Evolutionary conservation across 2,113 vertebrate genomes (phyloP), one percentile per base, ranked within the genome.

Genomic region (Suricata suricatta): DNA sequence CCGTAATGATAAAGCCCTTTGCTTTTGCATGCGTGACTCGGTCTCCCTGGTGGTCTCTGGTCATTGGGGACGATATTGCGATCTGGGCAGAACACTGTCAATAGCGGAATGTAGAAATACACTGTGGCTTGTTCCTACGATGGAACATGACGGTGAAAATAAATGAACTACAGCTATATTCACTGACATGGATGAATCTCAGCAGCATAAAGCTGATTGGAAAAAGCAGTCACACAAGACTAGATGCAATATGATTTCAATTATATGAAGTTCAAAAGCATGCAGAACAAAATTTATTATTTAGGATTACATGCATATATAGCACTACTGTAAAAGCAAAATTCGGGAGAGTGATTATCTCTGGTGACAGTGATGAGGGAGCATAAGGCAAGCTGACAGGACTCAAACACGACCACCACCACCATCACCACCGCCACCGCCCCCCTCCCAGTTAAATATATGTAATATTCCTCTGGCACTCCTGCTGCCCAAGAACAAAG

Each of bases 171-270:
- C 11, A 92, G 52, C 33, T 81, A 23, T 5, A 71, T 17, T 44
- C 88, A 60, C 6, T 9, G 35, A 88, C 31, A n/a, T 2, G 64
- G 84, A 90, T 93, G 71, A 77, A 94, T 96, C 15, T 94, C 71
- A 81, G 88, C 35, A 82, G 57, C 35, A 80, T 44, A 92, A 84
- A 87, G 19, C 69, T 81, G 47, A 94, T 27, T 66, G 19, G 47
- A 82, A 92, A 91, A 84, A 90, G 80, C 44, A 96, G 38, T 92
- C 60, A 97, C 74, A 92, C 80, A 93, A 84, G 77, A 85, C 94
- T 63, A 88, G 83, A 76, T 80, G 54, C 54, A 95, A 25, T 83
- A 63, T 83, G 60, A 83, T 80, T 87, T 50, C 74, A 92, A 76
- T 92, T 88, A 92, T n/a, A 66, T 88, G 44, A 97, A 69, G 31